Conservation (phyloP, 2,888 invertebrate species). For the Sphecodes monilicornis region DNA sequence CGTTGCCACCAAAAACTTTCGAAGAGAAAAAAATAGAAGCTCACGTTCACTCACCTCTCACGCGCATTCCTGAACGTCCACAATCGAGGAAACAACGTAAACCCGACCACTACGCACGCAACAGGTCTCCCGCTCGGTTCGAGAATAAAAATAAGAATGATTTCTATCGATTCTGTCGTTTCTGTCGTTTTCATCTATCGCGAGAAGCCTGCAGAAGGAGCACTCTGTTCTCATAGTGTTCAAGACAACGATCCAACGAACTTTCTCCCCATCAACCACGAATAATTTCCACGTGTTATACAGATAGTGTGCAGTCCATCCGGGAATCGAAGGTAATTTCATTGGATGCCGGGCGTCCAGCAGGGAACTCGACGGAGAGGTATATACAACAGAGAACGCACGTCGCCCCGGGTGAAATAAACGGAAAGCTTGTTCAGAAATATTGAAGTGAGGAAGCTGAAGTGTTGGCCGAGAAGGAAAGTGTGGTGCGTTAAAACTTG, state of each 20-base stretch:
- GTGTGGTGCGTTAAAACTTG: conserved; percentile 40
- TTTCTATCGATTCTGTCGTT: conserved; percentile 37
- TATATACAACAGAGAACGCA: background rate
- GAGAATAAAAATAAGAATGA: background rate
- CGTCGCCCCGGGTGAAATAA: conserved; percentile 14
- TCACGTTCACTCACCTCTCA: background rate
- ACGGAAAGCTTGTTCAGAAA: conserved; percentile 12
- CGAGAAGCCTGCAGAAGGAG: background rate
- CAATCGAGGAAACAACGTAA: background rate
- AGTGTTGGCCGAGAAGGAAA: conserved; percentile 28
- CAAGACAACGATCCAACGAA: conserved; percentile 15
- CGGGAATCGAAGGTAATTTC: conserved; percentile 46
- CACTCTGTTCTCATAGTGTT: background rate
- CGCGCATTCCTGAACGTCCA: background rate
- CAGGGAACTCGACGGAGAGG: conserved; percentile 32
- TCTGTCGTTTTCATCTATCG: conserved; percentile 42
- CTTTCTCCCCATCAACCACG: conserved; percentile 47
- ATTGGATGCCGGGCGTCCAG: conserved; percentile 41
- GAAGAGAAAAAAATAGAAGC: conserved; percentile 4
- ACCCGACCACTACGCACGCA: background rate
- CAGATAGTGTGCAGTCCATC: conserved; percentile 43
- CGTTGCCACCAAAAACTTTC: background rate
- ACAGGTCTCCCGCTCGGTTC: conserved; percentile 25
- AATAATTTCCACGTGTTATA: conserved; percentile 60
- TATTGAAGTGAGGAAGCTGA: conserved; percentile 25